Conservation (phyloP, 2,888 invertebrate genomes). For the Mantis religiosa region DNA sequence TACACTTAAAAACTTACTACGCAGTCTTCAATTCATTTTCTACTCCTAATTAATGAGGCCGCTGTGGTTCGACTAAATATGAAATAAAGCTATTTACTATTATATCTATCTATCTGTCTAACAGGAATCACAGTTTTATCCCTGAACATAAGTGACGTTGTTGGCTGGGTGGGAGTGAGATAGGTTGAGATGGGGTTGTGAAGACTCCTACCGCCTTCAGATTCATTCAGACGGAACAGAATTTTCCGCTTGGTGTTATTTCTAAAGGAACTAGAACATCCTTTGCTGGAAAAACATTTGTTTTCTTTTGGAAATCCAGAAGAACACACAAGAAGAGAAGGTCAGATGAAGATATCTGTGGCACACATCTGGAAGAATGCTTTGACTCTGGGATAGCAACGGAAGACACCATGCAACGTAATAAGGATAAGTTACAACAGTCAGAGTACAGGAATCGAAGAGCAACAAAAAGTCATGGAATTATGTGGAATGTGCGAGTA, state of each 20-base stretch:
- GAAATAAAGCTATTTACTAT: slow-evolving; percentile 5
- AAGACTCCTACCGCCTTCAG: background rate
- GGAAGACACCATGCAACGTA: background rate
- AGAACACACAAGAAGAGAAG: background rate
- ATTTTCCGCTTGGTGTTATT: background rate
- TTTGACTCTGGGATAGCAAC: background rate
- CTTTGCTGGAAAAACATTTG: background rate
- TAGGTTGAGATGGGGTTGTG: background rate
- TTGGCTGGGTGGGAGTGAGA: background rate
- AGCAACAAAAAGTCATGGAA: background rate
- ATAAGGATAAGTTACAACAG: background rate
- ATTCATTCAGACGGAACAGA: background rate
- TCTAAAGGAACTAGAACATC: background rate
- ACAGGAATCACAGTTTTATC: slow-evolving; percentile 26
- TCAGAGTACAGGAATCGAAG: background rate
- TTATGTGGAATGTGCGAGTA: background rate
- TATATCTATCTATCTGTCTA: background rate
- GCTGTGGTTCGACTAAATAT: slow-evolving; percentile 28
- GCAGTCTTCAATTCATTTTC: slow-evolving; percentile 21
- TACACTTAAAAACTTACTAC: background rate
- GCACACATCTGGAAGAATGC: background rate
- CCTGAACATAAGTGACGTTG: slow-evolving; percentile 22
- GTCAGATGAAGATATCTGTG: background rate
- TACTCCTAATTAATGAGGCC: slow-evolving; percentile 20
- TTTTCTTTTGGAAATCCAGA: background rate